Percentiles rank a stretch among this genome's conserved stretches.
Evolutionary conservation across 2,797 vertebrate genomes (phyloP).

Genomic region (Gymnoscopelus microlampas): DNA sequence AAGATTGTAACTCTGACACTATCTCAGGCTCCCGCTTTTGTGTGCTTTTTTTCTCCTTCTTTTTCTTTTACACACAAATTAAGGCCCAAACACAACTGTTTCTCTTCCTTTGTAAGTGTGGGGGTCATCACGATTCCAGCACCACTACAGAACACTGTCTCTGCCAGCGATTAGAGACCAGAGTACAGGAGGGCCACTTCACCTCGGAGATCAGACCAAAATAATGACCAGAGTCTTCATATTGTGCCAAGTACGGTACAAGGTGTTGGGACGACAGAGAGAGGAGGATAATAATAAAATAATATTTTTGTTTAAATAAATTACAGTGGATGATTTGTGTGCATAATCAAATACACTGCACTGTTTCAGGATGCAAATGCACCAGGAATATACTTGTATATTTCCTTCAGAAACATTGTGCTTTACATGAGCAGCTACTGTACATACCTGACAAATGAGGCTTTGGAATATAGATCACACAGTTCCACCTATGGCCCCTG

Average conservation of each 20-base stretch:
- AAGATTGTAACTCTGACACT: slow-evolving; percentile 68
- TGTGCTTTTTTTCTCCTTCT: slow-evolving; percentile 76
- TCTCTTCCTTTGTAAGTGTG: slow-evolving; percentile 63
- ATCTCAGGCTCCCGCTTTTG: slow-evolving; percentile 76
- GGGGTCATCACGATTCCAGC: slow-evolving; percentile 57
- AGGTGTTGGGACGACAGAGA: slow-evolving; percentile 35
- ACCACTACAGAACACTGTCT: slow-evolving; percentile 70
- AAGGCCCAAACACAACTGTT: slow-evolving; percentile 69
- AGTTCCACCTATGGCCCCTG: slow-evolving; percentile 46
- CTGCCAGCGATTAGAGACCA: slow-evolving; percentile 74
- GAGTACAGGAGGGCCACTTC: slow-evolving; percentile 78
- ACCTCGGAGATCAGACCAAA: slow-evolving; percentile 73
- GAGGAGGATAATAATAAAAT: slow-evolving; percentile 9
- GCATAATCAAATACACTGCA: too few species aligned
- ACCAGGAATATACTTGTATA: too few species aligned
- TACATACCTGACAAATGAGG: too few species aligned
- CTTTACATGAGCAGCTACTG: too few species aligned
- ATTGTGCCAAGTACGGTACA: slow-evolving; percentile 64
- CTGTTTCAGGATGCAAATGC: too few species aligned
- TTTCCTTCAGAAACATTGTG: too few species aligned
- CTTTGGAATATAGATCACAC: slow-evolving; percentile 31
- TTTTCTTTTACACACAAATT: slow-evolving; percentile 76
- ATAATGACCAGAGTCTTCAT: slow-evolving; percentile 70
- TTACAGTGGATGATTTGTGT: too few species aligned
- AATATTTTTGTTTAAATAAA: too few species aligned